A percentile compares a stretch with the other conserved stretches of the same genome.
phyloP scores from a whole-genome alignment of 2,888 invertebrate species.

The Sycophila texana region DNA sequence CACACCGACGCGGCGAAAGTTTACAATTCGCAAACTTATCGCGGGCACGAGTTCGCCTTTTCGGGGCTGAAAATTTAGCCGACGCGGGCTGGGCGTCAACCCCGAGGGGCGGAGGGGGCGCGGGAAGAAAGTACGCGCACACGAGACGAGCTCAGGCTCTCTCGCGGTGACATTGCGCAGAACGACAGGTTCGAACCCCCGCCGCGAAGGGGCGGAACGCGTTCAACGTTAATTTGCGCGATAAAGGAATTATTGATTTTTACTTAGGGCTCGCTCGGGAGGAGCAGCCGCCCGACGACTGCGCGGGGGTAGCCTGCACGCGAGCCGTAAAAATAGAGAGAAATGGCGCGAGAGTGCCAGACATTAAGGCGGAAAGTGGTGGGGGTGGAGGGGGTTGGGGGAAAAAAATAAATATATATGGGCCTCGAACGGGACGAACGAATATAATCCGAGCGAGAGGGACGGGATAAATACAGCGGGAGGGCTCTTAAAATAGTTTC shows the following conservation, averaged over 20 bases:
- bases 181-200: constrained; percentile 12
- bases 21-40: constrained; percentile 23
- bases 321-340: constrained; percentile 56
- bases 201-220: constrained; percentile 67
- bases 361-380: constrained; percentile 38
- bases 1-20: constrained; percentile 2
- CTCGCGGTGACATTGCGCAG: constrained; percentile 36
- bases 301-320: constrained; percentile 47
- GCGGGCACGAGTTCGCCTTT: neutral
- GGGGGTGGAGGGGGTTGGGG: neutral
- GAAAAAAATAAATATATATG: constrained; percentile 44
- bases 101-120: neutral
- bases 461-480: constrained; percentile 29
- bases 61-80: constrained; percentile 34
- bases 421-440: constrained; percentile 32
- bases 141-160: neutral
- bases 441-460: constrained; percentile 44
- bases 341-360: constrained; percentile 57
- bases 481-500: constrained; percentile 48
- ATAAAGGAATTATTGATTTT: constrained; percentile 75
- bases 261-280: constrained; percentile 70
- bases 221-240: constrained; percentile 73
- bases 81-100: neutral
- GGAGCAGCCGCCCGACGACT: constrained; percentile 62
- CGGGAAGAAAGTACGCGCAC: constrained; percentile 5